phyloP scores from a whole-genome alignment of 2,113 vertebrate genomes.

The Seriola aureovittata region DNA sequence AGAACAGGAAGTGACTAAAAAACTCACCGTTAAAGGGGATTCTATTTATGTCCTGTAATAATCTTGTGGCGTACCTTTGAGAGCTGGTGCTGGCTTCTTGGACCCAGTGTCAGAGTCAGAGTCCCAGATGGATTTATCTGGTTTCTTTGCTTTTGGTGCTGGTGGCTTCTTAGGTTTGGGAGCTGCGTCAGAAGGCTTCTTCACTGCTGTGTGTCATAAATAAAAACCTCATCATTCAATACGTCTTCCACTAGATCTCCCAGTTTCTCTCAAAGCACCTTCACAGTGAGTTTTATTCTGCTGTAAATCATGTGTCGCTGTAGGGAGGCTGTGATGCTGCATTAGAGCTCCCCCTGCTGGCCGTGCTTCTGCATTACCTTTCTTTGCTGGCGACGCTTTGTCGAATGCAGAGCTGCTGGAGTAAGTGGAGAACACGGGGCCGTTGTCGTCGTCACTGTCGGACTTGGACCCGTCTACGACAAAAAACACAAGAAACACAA shows the following conservation, averaged over 20 bases:
- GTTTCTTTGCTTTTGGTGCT: constrained; percentile 92
- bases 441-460: constrained; percentile 91
- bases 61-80: constrained; percentile 85
- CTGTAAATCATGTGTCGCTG: background rate
- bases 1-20: background rate
- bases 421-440: constrained; percentile 89
- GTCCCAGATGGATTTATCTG: constrained; percentile 92
- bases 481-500: constrained; percentile 53
- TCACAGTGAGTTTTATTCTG: background rate
- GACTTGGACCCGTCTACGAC: constrained; percentile 90
- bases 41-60: background rate
- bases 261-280: background rate
- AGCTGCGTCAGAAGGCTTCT: constrained; percentile 84
- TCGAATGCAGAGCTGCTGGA: constrained; percentile 90
- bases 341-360: constrained; percentile 52
- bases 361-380: constrained; percentile 82
- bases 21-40: background rate
- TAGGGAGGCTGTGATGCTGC: background rate
- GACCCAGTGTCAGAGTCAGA: constrained; percentile 93
- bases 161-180: constrained; percentile 90
- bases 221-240: background rate
- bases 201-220: constrained; percentile 78
- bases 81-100: constrained; percentile 86
- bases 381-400: constrained; percentile 89
- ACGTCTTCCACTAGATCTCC: background rate